phyloP scores from a whole-genome alignment of 2,888 invertebrate genomes.

The Ptychoptera contaminata region DNA sequence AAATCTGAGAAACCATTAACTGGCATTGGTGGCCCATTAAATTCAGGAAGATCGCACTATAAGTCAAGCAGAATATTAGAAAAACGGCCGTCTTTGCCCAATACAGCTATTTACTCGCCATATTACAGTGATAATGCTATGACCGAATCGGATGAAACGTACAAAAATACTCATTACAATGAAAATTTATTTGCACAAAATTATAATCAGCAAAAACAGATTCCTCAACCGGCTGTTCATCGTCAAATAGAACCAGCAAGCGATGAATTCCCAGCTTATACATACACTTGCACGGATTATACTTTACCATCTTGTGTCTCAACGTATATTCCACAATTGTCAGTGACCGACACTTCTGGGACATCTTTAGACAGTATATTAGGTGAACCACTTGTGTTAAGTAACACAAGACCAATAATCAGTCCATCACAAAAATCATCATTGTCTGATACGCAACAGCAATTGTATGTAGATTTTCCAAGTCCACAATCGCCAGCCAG shows the following conservation, averaged over 20 bases:
- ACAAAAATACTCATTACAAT: neutral
- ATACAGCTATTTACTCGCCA: conserved; percentile 12
- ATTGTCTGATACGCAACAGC: conserved; percentile 4
- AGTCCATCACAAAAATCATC: conserved; percentile 7
- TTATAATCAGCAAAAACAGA: neutral
- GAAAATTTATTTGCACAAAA: neutral
- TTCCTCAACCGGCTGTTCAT: conserved; percentile 6
- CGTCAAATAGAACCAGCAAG: conserved; percentile 3
- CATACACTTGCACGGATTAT: conserved; percentile 36
- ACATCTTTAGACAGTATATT: conserved; percentile 24
- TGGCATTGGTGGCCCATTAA: too few relatives aligned
- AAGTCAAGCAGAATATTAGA: conserved; percentile 1
- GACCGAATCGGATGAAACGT: neutral
- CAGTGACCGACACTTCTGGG: conserved; percentile 14
- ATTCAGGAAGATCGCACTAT: conserved; percentile 9
- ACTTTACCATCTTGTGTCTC: conserved; percentile 28
- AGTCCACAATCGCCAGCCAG: conserved; percentile 9
- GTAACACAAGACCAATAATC: conserved; percentile 21
- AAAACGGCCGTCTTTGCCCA: conserved; percentile 27
- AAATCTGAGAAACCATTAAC: too few relatives aligned
- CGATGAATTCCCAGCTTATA: conserved; percentile 5
- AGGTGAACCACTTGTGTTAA: conserved; percentile 25
- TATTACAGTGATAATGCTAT: neutral
- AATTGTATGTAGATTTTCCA: conserved; percentile 12
- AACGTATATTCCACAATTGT: conserved; percentile 32